Conservation (phyloP, 2,113 vertebrate genomes). For the Phaethon lepturus region DNA sequence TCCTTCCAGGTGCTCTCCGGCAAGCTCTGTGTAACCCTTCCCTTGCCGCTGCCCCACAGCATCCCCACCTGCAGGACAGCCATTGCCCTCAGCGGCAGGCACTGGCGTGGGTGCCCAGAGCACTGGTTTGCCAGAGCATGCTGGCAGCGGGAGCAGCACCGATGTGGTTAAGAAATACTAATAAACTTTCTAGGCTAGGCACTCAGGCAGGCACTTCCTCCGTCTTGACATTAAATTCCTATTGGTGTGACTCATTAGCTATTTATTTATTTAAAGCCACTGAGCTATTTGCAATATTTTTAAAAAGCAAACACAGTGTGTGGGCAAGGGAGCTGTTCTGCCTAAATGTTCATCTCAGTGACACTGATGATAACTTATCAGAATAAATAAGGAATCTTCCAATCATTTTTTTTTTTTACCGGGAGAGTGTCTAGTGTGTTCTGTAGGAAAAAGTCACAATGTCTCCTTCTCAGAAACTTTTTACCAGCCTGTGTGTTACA, state of each 20-base stretch:
- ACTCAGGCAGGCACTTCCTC: conserved; percentile 57
- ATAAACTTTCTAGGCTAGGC: conserved; percentile 40
- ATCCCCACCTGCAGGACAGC: fast-evolving
- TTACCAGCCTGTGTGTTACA: conserved; percentile 6
- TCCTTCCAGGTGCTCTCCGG: background rate
- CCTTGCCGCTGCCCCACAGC: fast-evolving
- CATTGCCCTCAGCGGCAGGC: fast-evolving
- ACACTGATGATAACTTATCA: conserved; percentile 59
- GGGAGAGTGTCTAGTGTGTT: background rate
- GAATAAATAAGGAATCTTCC: conserved; percentile 61
- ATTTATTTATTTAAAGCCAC: conserved; percentile 70
- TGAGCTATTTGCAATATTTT: conserved; percentile 60
- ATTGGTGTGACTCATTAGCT: conserved; percentile 71
- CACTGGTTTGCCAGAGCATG: fast-evolving
- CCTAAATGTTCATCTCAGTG: conserved; percentile 7
- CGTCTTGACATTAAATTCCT: conserved; percentile 63
- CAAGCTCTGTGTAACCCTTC: background rate
- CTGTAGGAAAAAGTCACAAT: conserved; percentile 12
- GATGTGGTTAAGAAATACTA: conserved; percentile 4
- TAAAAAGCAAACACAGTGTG: conserved; percentile 59
- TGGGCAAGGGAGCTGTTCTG: conserved; percentile 62
- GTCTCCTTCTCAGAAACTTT: conserved; percentile 48
- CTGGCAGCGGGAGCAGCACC: background rate
- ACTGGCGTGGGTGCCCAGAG: fast-evolving
- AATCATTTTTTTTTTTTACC: background rate